phyloP scores from a whole-genome alignment of 2,888 invertebrate genomes.

The Drosophila buzzatii region DNA sequence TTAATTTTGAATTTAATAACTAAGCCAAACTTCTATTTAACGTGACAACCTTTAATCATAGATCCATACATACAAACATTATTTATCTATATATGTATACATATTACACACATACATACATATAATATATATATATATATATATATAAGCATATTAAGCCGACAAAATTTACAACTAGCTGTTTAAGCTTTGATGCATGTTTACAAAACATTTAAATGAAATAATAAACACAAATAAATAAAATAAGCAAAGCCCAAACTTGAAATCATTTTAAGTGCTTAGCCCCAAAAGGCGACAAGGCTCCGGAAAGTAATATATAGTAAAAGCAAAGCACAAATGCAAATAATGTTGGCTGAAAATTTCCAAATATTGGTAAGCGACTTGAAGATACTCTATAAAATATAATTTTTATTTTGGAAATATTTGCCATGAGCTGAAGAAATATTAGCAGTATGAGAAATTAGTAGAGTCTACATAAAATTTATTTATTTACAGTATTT shows the following conservation, averaged over 20 bases:
- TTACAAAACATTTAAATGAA: slow-evolving; percentile 82
- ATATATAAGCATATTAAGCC: slow-evolving; percentile 31
- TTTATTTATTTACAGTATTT: too few species aligned
- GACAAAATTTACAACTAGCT: slow-evolving; percentile 68
- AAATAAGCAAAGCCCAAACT: slow-evolving; percentile 35
- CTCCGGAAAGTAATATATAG: slow-evolving; percentile 7
- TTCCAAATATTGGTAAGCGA: rapidly evolving
- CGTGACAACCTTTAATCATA: slow-evolving; percentile 33
- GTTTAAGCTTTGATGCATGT: slow-evolving; percentile 82
- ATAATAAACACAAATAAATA: slow-evolving; percentile 62
- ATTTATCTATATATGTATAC: slow-evolving; percentile 8
- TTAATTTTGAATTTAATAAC: slow-evolving; percentile 29
- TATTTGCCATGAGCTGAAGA: neutral
- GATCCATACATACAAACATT: slow-evolving; percentile 15
- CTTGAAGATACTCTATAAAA: neutral
- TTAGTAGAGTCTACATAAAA: too few species aligned
- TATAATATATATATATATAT: slow-evolving; percentile 8
- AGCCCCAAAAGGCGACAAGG: slow-evolving; percentile 16
- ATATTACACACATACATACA: slow-evolving; percentile 18
- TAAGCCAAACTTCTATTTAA: slow-evolving; percentile 40
- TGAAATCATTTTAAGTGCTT: slow-evolving; percentile 48
- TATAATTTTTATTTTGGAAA: neutral
- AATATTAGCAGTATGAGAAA: neutral
- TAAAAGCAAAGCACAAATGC: slow-evolving; percentile 42
- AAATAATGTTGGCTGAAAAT: slow-evolving; percentile 20